Conservation (phyloP, 2,797 vertebrate genomes). For the Smutsia temminckii region DNA sequence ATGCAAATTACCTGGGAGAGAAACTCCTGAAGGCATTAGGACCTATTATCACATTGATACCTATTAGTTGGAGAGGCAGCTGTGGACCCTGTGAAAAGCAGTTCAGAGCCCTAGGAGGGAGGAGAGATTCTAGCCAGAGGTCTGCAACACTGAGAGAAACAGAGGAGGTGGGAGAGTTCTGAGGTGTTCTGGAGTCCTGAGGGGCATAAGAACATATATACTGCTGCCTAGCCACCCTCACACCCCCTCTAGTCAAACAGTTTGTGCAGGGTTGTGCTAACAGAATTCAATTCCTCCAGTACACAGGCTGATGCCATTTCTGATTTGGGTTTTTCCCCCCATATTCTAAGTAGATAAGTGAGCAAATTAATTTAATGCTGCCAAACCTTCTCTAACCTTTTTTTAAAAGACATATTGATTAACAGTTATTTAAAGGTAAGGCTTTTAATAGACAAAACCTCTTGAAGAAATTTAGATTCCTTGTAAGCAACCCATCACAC, state of each 20-base stretch:
- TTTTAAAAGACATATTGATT: constrained; percentile 50
- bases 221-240: neutral
- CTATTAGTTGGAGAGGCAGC: neutral
- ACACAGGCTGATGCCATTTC: neutral
- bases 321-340: neutral
- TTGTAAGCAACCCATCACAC: constrained; percentile 19
- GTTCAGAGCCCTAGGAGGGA: neutral
- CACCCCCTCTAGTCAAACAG: constrained; percentile 19
- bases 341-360: constrained; percentile 32
- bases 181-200: neutral
- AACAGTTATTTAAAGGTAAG: constrained; percentile 57
- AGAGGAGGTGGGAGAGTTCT: neutral
- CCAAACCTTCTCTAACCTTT: constrained; percentile 7
- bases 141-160: neutral
- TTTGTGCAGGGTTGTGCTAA: constrained; percentile 46
- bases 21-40: neutral
- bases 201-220: neutral
- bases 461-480: constrained; percentile 45
- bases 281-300: constrained; percentile 22
- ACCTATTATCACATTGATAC: neutral
- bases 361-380: constrained; percentile 49
- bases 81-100: neutral
- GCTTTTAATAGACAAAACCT: constrained; percentile 54
- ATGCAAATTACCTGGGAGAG: neutral
- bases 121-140: neutral